A percentile compares a stretch with the other conserved stretches of the same genome.
Conservation (phyloP, 2,888 invertebrate genomes). For the Agonopterix heracliana region DNA sequence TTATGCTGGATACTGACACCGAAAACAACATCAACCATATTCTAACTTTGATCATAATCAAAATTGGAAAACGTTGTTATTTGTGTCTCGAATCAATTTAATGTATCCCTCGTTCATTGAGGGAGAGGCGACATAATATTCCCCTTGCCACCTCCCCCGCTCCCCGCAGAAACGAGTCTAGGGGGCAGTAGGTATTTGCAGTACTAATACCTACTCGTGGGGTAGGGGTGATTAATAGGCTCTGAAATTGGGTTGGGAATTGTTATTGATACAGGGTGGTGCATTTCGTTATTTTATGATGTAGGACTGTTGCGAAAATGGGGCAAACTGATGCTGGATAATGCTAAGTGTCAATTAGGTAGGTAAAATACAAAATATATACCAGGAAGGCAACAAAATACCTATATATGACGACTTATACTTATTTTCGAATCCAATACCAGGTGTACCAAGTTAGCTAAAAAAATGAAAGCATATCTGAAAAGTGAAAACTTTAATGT, state of each 20-base stretch:
- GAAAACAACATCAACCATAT: too few relatives aligned
- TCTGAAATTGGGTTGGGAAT: constrained; percentile 34
- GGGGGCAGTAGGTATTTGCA: constrained; percentile 10
- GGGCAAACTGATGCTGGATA: constrained; percentile 6
- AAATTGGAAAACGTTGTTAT: constrained; percentile 3
- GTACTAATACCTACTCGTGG: constrained; percentile 9
- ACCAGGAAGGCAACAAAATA: too few relatives aligned
- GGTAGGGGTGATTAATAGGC: constrained; percentile 38
- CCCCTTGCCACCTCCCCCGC: constrained; percentile 21
- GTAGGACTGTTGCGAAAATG: too few relatives aligned
- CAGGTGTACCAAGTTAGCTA: too few relatives aligned
- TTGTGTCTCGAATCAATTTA: constrained; percentile 33
- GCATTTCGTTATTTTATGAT: not conserved
- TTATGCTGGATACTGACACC: too few relatives aligned
- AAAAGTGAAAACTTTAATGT: too few relatives aligned
- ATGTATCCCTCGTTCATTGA: constrained; percentile 21
- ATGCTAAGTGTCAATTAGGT: not conserved
- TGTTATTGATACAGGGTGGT: constrained; percentile 6
- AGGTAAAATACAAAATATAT: not conserved
- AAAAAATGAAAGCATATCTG: too few relatives aligned
- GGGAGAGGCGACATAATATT: constrained; percentile 32
- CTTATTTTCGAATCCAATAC: too few relatives aligned
- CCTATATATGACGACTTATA: too few relatives aligned
- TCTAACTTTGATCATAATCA: too few relatives aligned
- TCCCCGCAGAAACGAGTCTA: not conserved